Base-by-base conservation (phyloP, 35 echinoderm and acorn worm species). In the Eucidaris tribuloides region DNA sequence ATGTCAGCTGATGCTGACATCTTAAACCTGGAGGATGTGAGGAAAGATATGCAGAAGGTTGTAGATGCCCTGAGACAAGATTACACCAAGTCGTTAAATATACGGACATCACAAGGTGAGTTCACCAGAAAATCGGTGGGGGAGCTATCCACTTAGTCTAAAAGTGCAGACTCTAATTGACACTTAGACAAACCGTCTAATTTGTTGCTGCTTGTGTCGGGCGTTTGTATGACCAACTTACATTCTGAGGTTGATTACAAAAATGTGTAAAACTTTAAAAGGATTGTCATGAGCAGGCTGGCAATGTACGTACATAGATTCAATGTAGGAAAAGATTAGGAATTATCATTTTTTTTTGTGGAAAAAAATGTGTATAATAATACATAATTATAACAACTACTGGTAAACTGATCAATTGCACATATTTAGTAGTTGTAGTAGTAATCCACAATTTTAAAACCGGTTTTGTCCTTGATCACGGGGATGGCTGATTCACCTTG, bases 31-130 rank as follows among this genome's bases (percentile, higher is more conserved):
- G 31, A 83, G 31, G 85, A 81, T 42, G 54, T 93, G 7, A 84
- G 81, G 31, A 25, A 65, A 62, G 81, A 90, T 30, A 89, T 94
- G 87, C 66, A 94, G 38, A 84, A 74, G 49, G 92, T 63, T 19
- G 5, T 94, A 27, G 86, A 94, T 40, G 61, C 43, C 15, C 63
- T 94, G n/a, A 78, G 82, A 45, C 71, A 94, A 45, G 81, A 89
- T 45, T 89, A 81, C 82, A 77, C 66, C 27, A 89, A 86, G 39
- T 62, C 86, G 5, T 54, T 94, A 25, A 89, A 38, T 22, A 77
- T 93, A n/a, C 46, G 91, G 27, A 88, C 91, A 28, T 93, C 91
- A 79, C 91, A 93, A 55, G 91, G 91, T 93, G 43, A 61, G 70
- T 45, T 9, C 48, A 52, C 9, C 9, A 52, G n/a, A 52, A 52